Percentiles rank a stretch among this genome's conserved stretches.
Evolutionary conservation across 2,888 invertebrate genomes (phyloP).

Genomic region (Acanthosepion pharaonis): DNA sequence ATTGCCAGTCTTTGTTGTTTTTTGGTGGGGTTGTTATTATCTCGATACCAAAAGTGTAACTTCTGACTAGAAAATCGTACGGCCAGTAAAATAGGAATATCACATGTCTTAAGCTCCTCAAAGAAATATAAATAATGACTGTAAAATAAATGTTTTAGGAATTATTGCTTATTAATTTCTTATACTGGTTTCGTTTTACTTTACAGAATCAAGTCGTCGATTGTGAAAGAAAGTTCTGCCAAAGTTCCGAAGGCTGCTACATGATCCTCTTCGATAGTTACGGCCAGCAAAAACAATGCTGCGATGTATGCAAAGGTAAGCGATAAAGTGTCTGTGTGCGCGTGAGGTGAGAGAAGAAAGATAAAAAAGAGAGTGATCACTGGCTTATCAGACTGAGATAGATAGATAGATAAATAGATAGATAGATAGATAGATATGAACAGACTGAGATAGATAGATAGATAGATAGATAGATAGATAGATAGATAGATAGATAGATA

Average conservation of each 20-base stretch:
- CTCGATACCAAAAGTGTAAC: too few species aligned
- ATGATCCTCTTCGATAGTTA: constrained; percentile 81
- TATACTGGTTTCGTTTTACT: constrained; percentile 52
- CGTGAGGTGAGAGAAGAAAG: too few species aligned
- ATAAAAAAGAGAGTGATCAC: background rate
- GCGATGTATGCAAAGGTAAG: constrained; percentile 82
- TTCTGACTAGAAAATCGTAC: too few species aligned
- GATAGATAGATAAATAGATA: too few species aligned
- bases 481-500: background rate
- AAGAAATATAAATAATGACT: too few species aligned
- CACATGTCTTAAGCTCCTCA: too few species aligned
- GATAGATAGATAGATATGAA: too few species aligned
- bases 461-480: background rate
- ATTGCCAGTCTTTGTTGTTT: too few species aligned
- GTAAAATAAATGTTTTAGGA: too few species aligned
- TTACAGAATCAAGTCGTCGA: constrained; percentile 78
- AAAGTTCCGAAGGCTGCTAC: constrained; percentile 84
- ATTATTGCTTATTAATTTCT: background rate
- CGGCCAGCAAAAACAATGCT: constrained; percentile 84
- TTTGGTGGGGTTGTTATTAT: too few species aligned
- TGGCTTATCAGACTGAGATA: background rate
- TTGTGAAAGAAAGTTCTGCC: constrained; percentile 66
- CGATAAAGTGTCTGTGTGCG: background rate
- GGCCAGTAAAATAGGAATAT: too few species aligned
- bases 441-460: too few species aligned